These are phyloP conservation scores for Drosophila prolongata DNA, from an alignment of 2,888 invertebrate genomes.

Conservation along the genomic window DNA sequence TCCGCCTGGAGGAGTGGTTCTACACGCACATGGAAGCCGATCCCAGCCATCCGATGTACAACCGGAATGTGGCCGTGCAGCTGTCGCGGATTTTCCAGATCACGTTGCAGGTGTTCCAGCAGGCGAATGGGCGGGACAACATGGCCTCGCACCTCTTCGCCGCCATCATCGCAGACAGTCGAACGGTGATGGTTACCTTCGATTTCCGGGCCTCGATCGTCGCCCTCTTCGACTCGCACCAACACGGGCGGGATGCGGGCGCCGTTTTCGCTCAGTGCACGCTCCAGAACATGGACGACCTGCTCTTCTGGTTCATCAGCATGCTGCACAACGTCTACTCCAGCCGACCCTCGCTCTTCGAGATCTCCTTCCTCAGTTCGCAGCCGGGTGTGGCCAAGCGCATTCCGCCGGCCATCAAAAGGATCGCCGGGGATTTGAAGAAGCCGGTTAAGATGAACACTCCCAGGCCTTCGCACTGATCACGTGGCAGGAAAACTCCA, in stretches of 20 bases:
- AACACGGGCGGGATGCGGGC: constrained; percentile 76
- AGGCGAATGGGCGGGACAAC: constrained; percentile 46
- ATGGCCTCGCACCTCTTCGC: constrained; percentile 68
- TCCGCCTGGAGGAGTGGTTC: constrained; percentile 81
- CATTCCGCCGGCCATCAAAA: constrained; percentile 69
- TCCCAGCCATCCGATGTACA: constrained; percentile 66
- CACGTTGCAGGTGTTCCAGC: constrained; percentile 73
- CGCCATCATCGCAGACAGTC: constrained; percentile 80
- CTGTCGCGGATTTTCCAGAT: constrained; percentile 73
- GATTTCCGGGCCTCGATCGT: constrained; percentile 74
- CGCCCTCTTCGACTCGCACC: constrained; percentile 80
- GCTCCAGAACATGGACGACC: constrained; percentile 67
- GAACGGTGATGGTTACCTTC: constrained; percentile 78
- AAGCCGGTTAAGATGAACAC: constrained; percentile 48
- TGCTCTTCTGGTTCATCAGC: constrained; percentile 75
- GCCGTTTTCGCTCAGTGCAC: constrained; percentile 78
- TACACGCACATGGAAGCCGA: constrained; percentile 80
- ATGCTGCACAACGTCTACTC: constrained; percentile 78
- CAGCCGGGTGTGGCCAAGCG: constrained; percentile 72
- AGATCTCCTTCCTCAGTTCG: constrained; percentile 78
- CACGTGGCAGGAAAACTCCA: neutral
- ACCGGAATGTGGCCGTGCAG: constrained; percentile 69
- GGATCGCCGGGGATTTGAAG: constrained; percentile 63
- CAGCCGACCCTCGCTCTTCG: constrained; percentile 76
- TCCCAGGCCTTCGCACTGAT: constrained; percentile 3